Percentiles rank a stretch among this genome's conserved stretches.
phyloP scores from a whole-genome alignment of 2,797 vertebrate genomes.

The Antennarius maculatus region DNA sequence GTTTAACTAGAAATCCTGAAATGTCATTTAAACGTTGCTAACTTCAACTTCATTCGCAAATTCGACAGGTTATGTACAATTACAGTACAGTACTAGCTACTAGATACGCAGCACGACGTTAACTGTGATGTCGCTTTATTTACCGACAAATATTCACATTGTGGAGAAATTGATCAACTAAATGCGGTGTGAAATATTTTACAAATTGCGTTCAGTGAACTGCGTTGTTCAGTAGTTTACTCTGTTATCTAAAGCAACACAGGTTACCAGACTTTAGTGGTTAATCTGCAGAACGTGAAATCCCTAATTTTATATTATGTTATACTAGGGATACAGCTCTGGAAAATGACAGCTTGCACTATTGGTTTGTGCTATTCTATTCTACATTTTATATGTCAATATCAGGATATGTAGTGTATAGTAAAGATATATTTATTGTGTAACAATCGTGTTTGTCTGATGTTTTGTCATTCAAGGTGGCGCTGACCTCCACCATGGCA shows the following conservation, averaged over 20 bases:
- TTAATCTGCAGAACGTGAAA: neutral
- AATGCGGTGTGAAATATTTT: neutral
- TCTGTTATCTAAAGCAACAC: neutral
- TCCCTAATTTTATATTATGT: too few species aligned
- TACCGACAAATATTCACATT: neutral
- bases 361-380: too few species aligned
- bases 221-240: neutral
- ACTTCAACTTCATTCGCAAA: neutral
- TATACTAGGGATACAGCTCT: neutral
- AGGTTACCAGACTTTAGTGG: neutral
- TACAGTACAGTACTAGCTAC: neutral
- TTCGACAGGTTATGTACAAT: neutral
- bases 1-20: neutral
- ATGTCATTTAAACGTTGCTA: neutral
- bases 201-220: neutral
- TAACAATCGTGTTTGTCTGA: neutral
- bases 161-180: neutral
- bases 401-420: too few species aligned
- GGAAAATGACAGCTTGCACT: neutral
- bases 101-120: neutral
- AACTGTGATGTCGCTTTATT: neutral
- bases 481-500: constrained; percentile 78
- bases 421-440: neutral
- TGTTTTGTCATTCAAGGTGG: constrained; percentile 18
- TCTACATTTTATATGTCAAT: too few species aligned